These are phyloP conservation scores for Drosophila greeni DNA, from an alignment of 2,888 invertebrate species.

Conservation along the genomic window DNA sequence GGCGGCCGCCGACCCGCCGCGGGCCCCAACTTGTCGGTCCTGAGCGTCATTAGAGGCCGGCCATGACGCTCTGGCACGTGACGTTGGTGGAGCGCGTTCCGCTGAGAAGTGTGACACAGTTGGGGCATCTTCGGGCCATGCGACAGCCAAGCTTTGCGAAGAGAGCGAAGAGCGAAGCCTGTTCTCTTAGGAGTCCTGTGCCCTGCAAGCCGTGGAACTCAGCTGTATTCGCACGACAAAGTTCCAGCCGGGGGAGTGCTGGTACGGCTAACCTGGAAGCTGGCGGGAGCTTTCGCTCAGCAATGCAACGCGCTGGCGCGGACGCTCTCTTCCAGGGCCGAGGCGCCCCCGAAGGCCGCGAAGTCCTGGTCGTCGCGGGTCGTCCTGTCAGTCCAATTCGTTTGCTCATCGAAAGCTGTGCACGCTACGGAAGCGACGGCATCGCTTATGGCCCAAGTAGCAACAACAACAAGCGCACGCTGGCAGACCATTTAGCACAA, in stretches of 20 bases:
- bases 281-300: slow-evolving; percentile 47
- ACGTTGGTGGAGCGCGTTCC: slow-evolving; percentile 59
- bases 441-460: slow-evolving; percentile 24
- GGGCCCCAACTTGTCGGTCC: slow-evolving; percentile 13
- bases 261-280: slow-evolving; percentile 56
- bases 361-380: slow-evolving; percentile 35
- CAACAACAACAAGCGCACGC: slow-evolving; percentile 37
- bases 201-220: slow-evolving; percentile 48
- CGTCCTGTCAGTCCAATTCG: slow-evolving; percentile 73
- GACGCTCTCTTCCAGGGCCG: slow-evolving; percentile 57
- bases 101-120: slow-evolving; percentile 51
- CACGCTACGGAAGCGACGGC: slow-evolving; percentile 57
- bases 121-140: slow-evolving; percentile 25
- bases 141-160: slow-evolving; percentile 16
- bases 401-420: slow-evolving; percentile 75
- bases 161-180: slow-evolving; percentile 28
- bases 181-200: slow-evolving; percentile 43
- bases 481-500: slow-evolving; percentile 24
- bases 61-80: slow-evolving; percentile 54
- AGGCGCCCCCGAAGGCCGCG: slow-evolving; percentile 36
- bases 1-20: slow-evolving; percentile 13
- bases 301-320: slow-evolving; percentile 44
- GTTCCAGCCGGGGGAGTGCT: slow-evolving; percentile 16
- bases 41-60: slow-evolving; percentile 21
- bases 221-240: slow-evolving; percentile 47